A percentile compares a stretch with the other conserved stretches of the same genome.
Evolutionary conservation across 2,797 vertebrate species (phyloP).

Genomic region (Acipenser oxyrinchus): DNA sequence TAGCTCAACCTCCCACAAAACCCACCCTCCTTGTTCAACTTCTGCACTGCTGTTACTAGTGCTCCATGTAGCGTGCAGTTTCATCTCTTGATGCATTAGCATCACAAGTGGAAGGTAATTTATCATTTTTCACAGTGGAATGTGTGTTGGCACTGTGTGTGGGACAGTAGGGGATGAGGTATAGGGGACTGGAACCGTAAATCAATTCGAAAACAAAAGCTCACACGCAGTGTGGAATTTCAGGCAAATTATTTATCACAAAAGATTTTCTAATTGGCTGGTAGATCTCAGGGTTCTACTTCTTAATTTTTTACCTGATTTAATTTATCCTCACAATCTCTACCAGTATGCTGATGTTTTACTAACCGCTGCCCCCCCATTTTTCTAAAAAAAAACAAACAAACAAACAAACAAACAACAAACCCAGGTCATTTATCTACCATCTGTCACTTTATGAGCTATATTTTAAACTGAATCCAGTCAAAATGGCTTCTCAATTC

Average conservation of each 20-base stretch:
- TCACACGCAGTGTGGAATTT: constrained; percentile 55
- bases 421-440: too few relatives aligned
- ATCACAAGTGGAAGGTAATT: constrained; percentile 63
- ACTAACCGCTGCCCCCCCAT: constrained; percentile 1
- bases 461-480: too few relatives aligned
- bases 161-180: constrained; percentile 60
- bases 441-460: too few relatives aligned
- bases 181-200: constrained; percentile 64
- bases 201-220: constrained; percentile 82
- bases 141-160: constrained; percentile 56
- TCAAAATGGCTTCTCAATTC: too few relatives aligned
- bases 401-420: neutral
- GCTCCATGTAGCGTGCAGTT: constrained; percentile 32
- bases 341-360: neutral
- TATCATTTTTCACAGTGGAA: constrained; percentile 69
- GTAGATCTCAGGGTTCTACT: constrained; percentile 46
- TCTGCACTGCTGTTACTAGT: constrained; percentile 28
- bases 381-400: too few relatives aligned
- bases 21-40: constrained; percentile 15
- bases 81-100: constrained; percentile 62
- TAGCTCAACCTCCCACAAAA: constrained; percentile 3
- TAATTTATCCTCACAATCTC: too few relatives aligned
- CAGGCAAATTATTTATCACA: constrained; percentile 63
- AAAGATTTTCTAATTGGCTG: constrained; percentile 63
- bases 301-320: too few relatives aligned